Conservation (phyloP, 1,140 invertebrate species). For the Dendroctonus valens region DNA sequence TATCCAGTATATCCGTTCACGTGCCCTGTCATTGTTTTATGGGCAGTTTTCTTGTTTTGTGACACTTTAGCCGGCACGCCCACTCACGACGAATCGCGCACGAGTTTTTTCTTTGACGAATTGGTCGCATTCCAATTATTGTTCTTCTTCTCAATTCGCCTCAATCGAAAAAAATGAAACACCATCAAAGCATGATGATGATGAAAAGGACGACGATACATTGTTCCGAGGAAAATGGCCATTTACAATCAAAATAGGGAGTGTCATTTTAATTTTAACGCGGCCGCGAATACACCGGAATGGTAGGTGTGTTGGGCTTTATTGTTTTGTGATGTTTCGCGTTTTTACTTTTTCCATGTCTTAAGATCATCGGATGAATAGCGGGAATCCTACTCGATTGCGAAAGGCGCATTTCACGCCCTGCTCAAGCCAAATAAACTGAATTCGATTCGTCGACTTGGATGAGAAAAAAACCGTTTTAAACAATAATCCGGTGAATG, state of each 20-base stretch:
- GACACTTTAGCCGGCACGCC: neutral
- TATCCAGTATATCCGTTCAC: no score
- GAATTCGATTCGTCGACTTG: neutral
- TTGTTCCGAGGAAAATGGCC: conserved; percentile 4
- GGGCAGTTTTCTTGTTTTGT: neutral
- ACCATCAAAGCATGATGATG: conserved; percentile 5
- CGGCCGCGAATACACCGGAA: conserved; percentile 2
- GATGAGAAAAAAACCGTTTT: neutral
- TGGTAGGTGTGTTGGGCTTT: conserved; percentile 14
- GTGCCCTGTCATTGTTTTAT: neutral
- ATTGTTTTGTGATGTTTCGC: conserved; percentile 19
- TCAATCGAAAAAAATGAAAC: neutral
- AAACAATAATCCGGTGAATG: neutral
- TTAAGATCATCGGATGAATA: conserved; percentile 9
- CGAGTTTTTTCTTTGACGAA: neutral
- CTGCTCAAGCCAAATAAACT: neutral
- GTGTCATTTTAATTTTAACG: conserved; percentile 7
- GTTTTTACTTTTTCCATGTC: conserved; percentile 13
- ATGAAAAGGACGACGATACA: neutral
- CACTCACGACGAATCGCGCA: neutral
- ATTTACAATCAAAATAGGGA: conserved; percentile 11
- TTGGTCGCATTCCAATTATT: neutral
- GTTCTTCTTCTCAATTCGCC: no score
- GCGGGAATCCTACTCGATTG: conserved; percentile 10
- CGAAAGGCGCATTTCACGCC: conserved; percentile 4